These are phyloP conservation scores for Colletes collaris DNA, from an alignment of 2,888 invertebrate species.

Conservation along the genomic window DNA sequence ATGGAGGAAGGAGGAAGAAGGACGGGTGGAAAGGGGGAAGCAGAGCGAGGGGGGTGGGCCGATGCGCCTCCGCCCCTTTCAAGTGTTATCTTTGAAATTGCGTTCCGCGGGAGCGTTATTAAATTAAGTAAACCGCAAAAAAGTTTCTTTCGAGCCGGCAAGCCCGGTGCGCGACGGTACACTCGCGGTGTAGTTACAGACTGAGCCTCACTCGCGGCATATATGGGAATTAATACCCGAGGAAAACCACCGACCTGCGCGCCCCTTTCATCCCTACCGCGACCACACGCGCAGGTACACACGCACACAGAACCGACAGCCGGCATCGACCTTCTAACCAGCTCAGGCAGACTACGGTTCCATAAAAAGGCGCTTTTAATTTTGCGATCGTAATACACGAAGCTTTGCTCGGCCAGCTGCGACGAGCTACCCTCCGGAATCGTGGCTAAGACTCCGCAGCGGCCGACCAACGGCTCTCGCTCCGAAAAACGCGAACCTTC, in stretches of 20 bases:
- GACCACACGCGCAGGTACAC: not conserved
- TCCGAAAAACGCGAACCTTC: constrained; percentile 16
- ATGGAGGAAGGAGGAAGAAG: not conserved
- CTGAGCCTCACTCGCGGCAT: constrained; percentile 36
- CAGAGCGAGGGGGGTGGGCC: not conserved
- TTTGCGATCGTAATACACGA: constrained; percentile 51
- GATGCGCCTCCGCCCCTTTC: constrained; percentile 62
- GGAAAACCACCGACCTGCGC: constrained; percentile 42
- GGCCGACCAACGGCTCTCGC: not conserved
- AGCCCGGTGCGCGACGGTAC: constrained; percentile 22
- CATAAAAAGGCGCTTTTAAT: constrained; percentile 62
- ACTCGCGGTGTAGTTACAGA: constrained; percentile 38
- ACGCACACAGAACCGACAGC: not conserved
- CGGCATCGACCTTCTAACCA: constrained; percentile 53
- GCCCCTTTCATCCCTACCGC: constrained; percentile 37
- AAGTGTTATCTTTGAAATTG: constrained; percentile 79
- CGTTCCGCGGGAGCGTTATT: constrained; percentile 76
- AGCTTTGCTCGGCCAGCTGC: not conserved
- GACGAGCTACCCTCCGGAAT: constrained; percentile 4
- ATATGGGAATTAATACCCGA: constrained; percentile 62
- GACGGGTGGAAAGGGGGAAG: not conserved
- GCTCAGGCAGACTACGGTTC: constrained; percentile 7
- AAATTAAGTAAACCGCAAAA: constrained; percentile 77
- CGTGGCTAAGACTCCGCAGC: constrained; percentile 16
- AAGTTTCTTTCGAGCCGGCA: constrained; percentile 68